These are phyloP conservation scores for Thereva nobilitata DNA, from an alignment of 2,888 invertebrate species.

Conservation along the genomic window DNA sequence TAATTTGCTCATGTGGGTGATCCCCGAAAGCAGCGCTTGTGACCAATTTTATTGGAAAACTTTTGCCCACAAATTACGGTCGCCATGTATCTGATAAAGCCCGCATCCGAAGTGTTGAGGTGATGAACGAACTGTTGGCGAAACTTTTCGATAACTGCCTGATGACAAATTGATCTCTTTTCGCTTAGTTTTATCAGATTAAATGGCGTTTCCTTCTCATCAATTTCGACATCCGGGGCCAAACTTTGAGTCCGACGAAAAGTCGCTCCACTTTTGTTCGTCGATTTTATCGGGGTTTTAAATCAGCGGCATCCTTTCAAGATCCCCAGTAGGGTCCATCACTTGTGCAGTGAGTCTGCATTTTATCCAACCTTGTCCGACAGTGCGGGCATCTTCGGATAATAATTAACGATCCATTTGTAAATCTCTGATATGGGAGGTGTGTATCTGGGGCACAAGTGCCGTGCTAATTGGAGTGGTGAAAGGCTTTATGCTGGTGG, in stretches of 20 bases:
- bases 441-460: constrained; percentile 2
- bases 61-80: neutral
- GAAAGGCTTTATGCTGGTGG: constrained; percentile 15
- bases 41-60: constrained; percentile 26
- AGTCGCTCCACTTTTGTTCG: too few species aligned
- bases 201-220: too few species aligned
- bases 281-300: constrained; percentile 5
- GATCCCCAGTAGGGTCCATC: neutral
- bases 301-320: constrained; percentile 16
- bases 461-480: constrained; percentile 14
- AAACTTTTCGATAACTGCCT: constrained; percentile 17
- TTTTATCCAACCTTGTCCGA: constrained; percentile 1
- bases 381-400: neutral
- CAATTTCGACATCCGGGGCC: too few species aligned
- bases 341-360: constrained; percentile 21
- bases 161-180: constrained; percentile 32
- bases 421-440: constrained; percentile 6
- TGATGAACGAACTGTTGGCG: constrained; percentile 20
- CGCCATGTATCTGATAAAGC: constrained; percentile 2
- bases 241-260: too few species aligned
- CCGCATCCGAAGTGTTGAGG: constrained; percentile 16
- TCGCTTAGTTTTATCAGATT: constrained; percentile 24
- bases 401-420: constrained; percentile 21
- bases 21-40: too few species aligned
- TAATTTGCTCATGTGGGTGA: too few species aligned